Base-by-base conservation (phyloP, 2,888 invertebrate genomes). In the Empis livida region DNA sequence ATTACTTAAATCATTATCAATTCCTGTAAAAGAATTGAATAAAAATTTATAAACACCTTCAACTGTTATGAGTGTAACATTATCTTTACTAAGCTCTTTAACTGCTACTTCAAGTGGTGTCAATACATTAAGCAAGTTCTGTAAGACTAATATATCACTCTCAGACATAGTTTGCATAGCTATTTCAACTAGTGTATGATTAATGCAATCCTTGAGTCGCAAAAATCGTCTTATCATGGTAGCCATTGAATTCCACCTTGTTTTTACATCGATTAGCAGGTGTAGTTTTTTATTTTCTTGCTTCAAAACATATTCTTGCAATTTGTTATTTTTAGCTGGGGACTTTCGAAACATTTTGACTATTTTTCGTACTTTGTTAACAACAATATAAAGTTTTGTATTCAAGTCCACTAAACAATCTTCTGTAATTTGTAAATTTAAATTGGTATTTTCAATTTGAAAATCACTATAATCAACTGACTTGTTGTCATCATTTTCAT, bases 251-350 rank as follows among this genome's bases (percentile, higher is more conserved):
- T 43, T 43, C 43, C 35, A 44, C 20, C 43, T 37, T 37, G 35
- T 37, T 37, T 37, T 44, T 44, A 44, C 20, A 35, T 44, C 37
- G 43, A 44, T 44, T 32, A 44, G 37, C 13, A 37, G 37, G 37
- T n/a, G n/a, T 14, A 37, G 43, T 44, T 43, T 43, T 43, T 43
- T 44, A 44, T 44, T 37, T 44, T 44, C 43, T n/a, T 20, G 35
- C 17, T 35, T 31, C 17, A 35, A n/a, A 5, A 44, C 37, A 44
- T 44, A 44, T 37, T 44, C 17, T 20, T 43, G 37, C 13, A 44
- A 44, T 37, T 44, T 44, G 17, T 32, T 43, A 43, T 43, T 31
- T n/a, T 43, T 43, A 9, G 37, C 37, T 44, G 43, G 43, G 13
- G 43, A 11, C n/a, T 44, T 37, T 43, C 20, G 20, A 20, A 20